Evolutionary conservation across 2,797 vertebrate genomes (phyloP).

Genomic region (Pachyuromys duprasi): DNA sequence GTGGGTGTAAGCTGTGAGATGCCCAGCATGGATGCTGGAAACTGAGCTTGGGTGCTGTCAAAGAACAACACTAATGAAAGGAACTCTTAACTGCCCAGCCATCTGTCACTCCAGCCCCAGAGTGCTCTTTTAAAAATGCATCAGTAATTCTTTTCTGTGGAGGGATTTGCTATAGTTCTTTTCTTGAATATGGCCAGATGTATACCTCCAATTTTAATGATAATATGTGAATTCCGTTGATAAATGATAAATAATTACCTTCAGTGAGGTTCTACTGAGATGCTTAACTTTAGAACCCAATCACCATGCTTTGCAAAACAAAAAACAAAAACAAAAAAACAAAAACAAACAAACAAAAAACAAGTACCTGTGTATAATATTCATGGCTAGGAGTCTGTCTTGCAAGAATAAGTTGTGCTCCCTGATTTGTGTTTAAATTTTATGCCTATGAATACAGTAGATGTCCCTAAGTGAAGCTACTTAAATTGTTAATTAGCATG

Average conservation of each 20-base stretch:
- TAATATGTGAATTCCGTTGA: background rate
- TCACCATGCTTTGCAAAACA: background rate
- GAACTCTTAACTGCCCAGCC: background rate
- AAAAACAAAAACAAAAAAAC: no score
- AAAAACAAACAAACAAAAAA: no score
- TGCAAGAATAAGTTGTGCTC: background rate
- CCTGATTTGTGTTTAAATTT: background rate
- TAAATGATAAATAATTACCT: background rate
- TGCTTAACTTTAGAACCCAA: background rate
- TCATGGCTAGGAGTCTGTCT: background rate
- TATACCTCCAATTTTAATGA: background rate
- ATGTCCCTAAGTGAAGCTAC: background rate
- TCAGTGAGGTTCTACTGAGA: background rate
- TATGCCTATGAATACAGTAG: background rate
- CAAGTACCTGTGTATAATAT: background rate
- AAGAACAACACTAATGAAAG: background rate
- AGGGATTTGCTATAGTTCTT: background rate
- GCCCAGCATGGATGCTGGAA: no score
- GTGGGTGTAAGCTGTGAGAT: background rate
- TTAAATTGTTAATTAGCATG: background rate
- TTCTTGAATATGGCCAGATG: background rate
- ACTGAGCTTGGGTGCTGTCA: background rate
- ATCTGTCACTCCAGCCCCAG: background rate
- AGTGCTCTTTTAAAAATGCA: background rate
- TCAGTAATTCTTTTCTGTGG: background rate